Evolutionary conservation across 1,140 invertebrate genomes (phyloP).

Genomic region (Drosophila parvula): DNA sequence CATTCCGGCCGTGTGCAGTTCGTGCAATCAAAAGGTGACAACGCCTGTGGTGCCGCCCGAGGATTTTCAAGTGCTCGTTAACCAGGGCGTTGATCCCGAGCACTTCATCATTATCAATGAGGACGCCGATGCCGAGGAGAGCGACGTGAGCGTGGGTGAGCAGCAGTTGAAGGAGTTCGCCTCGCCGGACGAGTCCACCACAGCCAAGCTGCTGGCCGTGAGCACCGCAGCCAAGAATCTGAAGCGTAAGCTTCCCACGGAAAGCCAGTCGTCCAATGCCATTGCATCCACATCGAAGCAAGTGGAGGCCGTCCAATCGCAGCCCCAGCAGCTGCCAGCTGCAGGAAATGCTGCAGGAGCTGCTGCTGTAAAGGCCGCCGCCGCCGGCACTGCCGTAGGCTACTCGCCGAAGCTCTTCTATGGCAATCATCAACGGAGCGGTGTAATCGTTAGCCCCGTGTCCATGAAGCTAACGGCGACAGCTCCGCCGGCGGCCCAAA

Average conservation of each 20-base stretch:
- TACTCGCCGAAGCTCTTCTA: conserved; percentile 75
- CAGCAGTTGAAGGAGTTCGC: conserved; percentile 46
- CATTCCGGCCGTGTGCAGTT: conserved; percentile 85
- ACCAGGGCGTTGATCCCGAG: conserved; percentile 87
- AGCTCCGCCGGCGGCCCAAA: background rate
- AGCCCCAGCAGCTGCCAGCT: background rate
- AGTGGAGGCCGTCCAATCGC: conserved; percentile 20
- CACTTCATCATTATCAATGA: conserved; percentile 84
- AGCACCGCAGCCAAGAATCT: conserved; percentile 65
- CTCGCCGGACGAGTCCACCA: conserved; percentile 75
- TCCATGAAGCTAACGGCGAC: conserved; percentile 56
- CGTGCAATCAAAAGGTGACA: conserved; percentile 86
- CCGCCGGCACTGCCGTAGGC: conserved; percentile 30
- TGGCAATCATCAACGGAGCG: conserved; percentile 71
- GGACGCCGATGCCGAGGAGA: conserved; percentile 52
- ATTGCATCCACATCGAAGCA: conserved; percentile 70
- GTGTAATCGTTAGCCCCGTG: conserved; percentile 78
- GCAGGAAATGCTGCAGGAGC: background rate
- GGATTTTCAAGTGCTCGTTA: conserved; percentile 86
- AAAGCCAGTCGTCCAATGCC: conserved; percentile 58
- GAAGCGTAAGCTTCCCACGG: conserved; percentile 68
- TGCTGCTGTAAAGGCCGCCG: background rate
- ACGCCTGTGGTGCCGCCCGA: conserved; percentile 85
- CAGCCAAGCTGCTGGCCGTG: conserved; percentile 74
- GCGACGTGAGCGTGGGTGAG: conserved; percentile 46